Evolutionary conservation across 2,888 invertebrate genomes (phyloP), one percentile per base, ranked within the genome.

Genomic region (Drosophila nr. medialis): DNA sequence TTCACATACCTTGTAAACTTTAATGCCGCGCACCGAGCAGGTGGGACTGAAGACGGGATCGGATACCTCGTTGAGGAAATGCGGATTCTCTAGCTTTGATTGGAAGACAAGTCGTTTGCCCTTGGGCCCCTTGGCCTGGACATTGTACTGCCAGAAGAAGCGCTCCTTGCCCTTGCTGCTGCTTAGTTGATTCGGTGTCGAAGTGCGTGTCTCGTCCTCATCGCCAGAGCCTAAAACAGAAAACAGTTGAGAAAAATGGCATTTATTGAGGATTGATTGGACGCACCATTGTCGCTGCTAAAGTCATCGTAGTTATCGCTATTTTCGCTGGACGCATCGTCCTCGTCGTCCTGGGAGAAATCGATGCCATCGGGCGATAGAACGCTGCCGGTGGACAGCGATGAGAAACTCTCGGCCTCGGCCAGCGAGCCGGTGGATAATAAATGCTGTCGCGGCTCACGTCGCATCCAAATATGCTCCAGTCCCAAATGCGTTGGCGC

Each of bases 101-200:
- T 97, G 96, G 86, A 98, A 94, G 55, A 97, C 96, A 73, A 98
- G 94, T 75, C 98, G 94, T 92, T 98, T 98, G 49, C 99, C 98
- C 94, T 99, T 98, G 7, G 99, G 98, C 2, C 99, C 99, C 93
- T 99, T 98, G 2, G 99, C 97, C 93, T 99, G 99, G 0, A 99
- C 98, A 94, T 99, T 99, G 93, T 99, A 99, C 93, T 99, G 99
- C 99, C 99, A 99, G 93, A 99, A 99, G 93, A 95, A 99, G 72
- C 96, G 95, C 91, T 98, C 98, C 83, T 96, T 97, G 92, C 97
- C 97, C 76, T 92, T 92, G 72, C 91, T 90, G 40, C 90, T 75
- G 5, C 92, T 87, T 49, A 92, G 53, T 30, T 92, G 92, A 70
- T 83, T 86, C 29, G 92, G 84, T 13, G 90, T 89, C 34, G 83